Percentiles rank a stretch among this genome's conserved stretches.
These are phyloP conservation scores for Melikaiella ostensackeni DNA, from an alignment of 2,888 invertebrate genomes.

Conservation along the genomic window DNA sequence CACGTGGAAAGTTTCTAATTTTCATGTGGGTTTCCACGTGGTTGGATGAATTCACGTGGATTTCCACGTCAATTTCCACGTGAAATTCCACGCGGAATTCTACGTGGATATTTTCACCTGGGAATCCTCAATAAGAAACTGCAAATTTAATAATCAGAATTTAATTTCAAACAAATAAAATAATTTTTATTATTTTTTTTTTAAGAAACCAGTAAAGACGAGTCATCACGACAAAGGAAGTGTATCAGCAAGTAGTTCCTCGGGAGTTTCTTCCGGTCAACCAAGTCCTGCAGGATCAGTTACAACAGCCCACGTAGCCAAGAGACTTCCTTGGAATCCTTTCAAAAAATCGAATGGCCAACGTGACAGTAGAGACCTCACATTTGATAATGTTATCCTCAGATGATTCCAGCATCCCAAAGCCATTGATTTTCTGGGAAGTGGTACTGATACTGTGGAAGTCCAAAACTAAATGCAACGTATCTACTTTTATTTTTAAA, in stretches of 20 bases:
- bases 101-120: no score
- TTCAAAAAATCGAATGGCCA: constrained; percentile 83
- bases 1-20: no score
- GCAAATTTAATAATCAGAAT: neutral
- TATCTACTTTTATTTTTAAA: neutral
- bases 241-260: constrained; percentile 80
- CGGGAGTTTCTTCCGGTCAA: constrained; percentile 80
- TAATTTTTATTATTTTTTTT: neutral
- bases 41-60: no score
- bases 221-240: constrained; percentile 78
- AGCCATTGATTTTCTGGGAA: constrained; percentile 6
- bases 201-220: constrained; percentile 75
- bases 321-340: constrained; percentile 85
- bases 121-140: neutral
- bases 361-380: constrained; percentile 79
- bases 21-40: no score
- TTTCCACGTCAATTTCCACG: no score
- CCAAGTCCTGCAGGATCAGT: constrained; percentile 81
- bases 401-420: constrained; percentile 75
- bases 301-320: constrained; percentile 77
- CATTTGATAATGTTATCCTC: constrained; percentile 80
- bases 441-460: neutral
- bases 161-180: neutral
- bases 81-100: no score
- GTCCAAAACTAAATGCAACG: neutral